phyloP scores from a whole-genome alignment of 2,797 vertebrate species.

The Lithobates pipiens region DNA sequence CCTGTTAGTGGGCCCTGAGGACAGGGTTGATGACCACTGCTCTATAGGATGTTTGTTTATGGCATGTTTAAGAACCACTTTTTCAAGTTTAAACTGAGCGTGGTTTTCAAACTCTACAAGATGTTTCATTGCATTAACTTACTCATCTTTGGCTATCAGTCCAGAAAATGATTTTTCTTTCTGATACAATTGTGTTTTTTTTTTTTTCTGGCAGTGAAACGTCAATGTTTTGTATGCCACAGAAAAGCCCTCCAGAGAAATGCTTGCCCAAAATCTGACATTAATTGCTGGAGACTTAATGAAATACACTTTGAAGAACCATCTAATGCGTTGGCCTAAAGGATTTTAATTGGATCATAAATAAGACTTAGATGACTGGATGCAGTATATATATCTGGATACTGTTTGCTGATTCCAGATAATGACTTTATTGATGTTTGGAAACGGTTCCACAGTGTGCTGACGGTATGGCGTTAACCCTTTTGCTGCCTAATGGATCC shows the following conservation, averaged over 20 bases:
- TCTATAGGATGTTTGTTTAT: too few species aligned
- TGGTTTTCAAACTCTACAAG: too few species aligned
- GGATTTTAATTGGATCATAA: conserved; percentile 66
- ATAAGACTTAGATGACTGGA: conserved; percentile 59
- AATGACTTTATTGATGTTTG: conserved; percentile 67
- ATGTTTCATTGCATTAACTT: not conserved
- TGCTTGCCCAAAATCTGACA: conserved; percentile 66
- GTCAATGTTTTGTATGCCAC: conserved; percentile 24
- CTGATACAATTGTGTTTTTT: not conserved
- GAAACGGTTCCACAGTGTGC: conserved; percentile 57
- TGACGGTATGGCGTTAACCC: conserved; percentile 50
- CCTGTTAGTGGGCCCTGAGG: too few species aligned
- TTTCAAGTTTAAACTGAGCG: too few species aligned
- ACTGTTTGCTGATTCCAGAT: conserved; percentile 65
- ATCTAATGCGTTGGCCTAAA: conserved; percentile 69
- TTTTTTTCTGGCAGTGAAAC: not conserved
- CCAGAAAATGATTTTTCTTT: not conserved
- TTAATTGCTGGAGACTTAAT: conserved; percentile 70
- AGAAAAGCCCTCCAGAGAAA: conserved; percentile 8
- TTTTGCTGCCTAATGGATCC: not conserved
- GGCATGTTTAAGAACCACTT: too few species aligned
- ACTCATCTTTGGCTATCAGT: not conserved
- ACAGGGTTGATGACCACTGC: too few species aligned
- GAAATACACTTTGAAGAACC: conserved; percentile 63
- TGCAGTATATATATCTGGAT: conserved; percentile 55